phyloP scores from a whole-genome alignment of 2,113 vertebrate species.

The Ivindomyrus marchei region DNA sequence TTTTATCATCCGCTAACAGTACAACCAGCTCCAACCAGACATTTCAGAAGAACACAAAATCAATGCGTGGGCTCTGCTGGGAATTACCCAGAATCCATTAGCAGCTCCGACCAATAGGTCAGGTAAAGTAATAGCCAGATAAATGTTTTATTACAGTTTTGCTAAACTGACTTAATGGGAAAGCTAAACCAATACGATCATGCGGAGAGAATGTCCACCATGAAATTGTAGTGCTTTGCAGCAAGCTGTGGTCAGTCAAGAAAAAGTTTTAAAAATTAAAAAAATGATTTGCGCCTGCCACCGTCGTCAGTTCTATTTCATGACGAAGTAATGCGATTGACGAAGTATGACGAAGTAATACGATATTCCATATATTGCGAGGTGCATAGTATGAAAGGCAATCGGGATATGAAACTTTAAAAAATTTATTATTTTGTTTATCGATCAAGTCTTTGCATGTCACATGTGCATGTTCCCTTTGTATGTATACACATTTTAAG shows the following conservation, averaged over 20 bases:
- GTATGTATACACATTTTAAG: not conserved
- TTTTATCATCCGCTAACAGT: slow-evolving; percentile 61
- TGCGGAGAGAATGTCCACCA: slow-evolving; percentile 59
- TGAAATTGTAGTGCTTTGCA: slow-evolving; percentile 9
- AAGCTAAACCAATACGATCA: slow-evolving; percentile 57
- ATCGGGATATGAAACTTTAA: not conserved
- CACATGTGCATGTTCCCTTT: not conserved
- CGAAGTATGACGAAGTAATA: not conserved
- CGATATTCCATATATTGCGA: not conserved
- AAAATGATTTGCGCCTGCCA: not conserved
- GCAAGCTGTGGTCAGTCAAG: not conserved
- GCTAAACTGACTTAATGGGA: slow-evolving; percentile 72
- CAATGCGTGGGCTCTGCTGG: slow-evolving; percentile 63
- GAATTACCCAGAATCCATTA: slow-evolving; percentile 74
- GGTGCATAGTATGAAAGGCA: not conserved
- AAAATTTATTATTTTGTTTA: not conserved
- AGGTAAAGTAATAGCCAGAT: slow-evolving; percentile 80
- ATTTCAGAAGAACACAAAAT: slow-evolving; percentile 74
- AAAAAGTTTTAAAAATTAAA: not conserved
- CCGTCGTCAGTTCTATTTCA: not conserved
- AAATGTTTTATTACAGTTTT: slow-evolving; percentile 89
- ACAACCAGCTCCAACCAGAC: slow-evolving; percentile 62
- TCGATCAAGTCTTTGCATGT: not conserved
- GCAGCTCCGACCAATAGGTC: slow-evolving; percentile 77
- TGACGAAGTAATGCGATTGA: not conserved